Evolutionary conservation across 2,888 invertebrate species (phyloP).

Genomic region (Saturnia japonica): DNA sequence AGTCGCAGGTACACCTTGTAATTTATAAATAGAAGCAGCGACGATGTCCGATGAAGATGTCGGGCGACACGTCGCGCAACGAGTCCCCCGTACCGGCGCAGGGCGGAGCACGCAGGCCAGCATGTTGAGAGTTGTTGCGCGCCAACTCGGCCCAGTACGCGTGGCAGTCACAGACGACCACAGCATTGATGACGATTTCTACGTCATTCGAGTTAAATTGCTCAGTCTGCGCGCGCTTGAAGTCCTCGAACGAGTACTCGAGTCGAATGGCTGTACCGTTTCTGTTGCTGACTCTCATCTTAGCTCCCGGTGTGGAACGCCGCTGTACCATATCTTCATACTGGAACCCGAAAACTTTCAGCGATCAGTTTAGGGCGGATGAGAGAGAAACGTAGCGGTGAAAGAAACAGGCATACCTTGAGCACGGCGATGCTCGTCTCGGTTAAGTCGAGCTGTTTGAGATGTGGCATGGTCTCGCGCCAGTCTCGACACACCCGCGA

Average conservation of each 20-base stretch:
- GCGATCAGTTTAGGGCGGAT: background rate
- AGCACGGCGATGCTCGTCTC: slow-evolving; percentile 55
- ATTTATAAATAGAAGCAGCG: no score
- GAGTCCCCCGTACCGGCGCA: slow-evolving; percentile 1
- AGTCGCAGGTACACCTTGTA: no score
- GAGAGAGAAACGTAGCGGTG: no score
- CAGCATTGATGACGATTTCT: background rate
- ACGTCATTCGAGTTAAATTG: background rate
- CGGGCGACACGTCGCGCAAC: slow-evolving; percentile 25
- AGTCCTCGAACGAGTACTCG: background rate
- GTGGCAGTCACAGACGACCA: slow-evolving; percentile 28
- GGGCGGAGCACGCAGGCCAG: background rate
- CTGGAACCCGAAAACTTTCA: background rate
- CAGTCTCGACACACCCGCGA: slow-evolving; percentile 31
- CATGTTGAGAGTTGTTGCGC: background rate
- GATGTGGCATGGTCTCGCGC: slow-evolving; percentile 23
- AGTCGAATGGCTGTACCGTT: background rate
- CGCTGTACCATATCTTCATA: background rate
- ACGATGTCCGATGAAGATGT: no score
- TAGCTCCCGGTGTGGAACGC: background rate
- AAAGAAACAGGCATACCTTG: slow-evolving; percentile 10
- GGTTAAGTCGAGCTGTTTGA: slow-evolving; percentile 14
- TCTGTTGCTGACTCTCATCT: background rate
- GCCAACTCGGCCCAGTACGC: slow-evolving; percentile 27
- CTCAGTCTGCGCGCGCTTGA: background rate